Base-by-base conservation (phyloP, 2,888 invertebrate genomes). In the Polyploca ridens region DNA sequence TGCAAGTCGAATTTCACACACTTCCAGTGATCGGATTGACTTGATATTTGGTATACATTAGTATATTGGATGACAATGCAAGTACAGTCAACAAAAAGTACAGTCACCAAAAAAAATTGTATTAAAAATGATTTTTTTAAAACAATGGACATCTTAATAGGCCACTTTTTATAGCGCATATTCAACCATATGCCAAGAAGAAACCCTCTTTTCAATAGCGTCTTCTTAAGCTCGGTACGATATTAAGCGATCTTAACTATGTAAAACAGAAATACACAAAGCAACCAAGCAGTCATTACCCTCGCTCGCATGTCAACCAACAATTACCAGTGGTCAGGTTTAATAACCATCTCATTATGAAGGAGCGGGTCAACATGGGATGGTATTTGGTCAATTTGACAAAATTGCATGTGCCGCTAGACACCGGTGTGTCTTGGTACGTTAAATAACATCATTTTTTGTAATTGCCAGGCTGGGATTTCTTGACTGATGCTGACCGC, bases 251-350 rank as follows among this genome's bases (percentile, higher is more conserved):
- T n/a, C 7, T 54, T 1, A 8, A 19, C 16, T 16, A 19, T 54
- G 54, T 54, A 54, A 54, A 19, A 19, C 19, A 54, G 54, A 54
- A 54, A 19, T 19, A n/a, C 13, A 27, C 41, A 41, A 54, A 54
- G 49, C 16, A 49, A 54, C 54, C 54, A 54, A 6, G 10, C 19
- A 19, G 16, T 54, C 19, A 54, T 54, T 54, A 19, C 54, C 54
- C 54, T 64, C 64, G 62, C 69, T 83, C 66, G 82, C 85, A 79
- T 84, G 84, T 72, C 67, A 63, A 46, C 63, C 65, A 62, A 73
- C 83, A 77, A 84, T 82, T 83, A 77, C 75, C 3, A 27, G 16
- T 19, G 61, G 46, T 46, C 16, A 16, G 19, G 41, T 61, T 61
- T 41, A 41, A 41, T 41, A 27, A 61, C 41, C 38, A 38, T 16